Conservation (phyloP, 2,113 vertebrate genomes). For the Rhodinocichla rosea region DNA sequence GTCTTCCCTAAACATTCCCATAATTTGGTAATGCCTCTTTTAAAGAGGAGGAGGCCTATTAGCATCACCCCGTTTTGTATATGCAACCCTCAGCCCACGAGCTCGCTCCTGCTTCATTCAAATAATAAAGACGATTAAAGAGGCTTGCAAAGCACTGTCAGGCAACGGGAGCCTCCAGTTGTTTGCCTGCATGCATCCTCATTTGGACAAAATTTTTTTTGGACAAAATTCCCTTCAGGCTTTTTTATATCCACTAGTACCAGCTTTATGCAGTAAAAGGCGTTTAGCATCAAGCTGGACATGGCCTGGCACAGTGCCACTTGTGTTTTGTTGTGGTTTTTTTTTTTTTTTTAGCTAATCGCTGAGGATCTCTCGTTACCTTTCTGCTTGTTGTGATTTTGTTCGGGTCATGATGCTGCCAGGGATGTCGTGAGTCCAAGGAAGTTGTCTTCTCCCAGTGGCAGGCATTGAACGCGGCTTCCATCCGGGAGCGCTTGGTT, state of each 20-base stretch:
- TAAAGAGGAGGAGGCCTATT: constrained; percentile 38
- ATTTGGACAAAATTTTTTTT: constrained; percentile 1
- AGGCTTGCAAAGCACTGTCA: constrained; percentile 23
- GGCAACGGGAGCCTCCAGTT: constrained; percentile 43
- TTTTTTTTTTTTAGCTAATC: constrained; percentile 8
- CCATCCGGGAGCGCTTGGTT: not conserved
- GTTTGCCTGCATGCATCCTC: constrained; percentile 49
- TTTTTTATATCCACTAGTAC: constrained; percentile 58
- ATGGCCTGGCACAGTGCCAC: constrained; percentile 78
- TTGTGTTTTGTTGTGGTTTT: not conserved
- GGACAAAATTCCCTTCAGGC: constrained; percentile 60
- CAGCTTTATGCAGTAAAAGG: constrained; percentile 75
- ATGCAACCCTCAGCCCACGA: constrained; percentile 23
- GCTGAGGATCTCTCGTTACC: constrained; percentile 64
- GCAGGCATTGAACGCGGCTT: not conserved
- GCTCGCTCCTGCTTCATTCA: constrained; percentile 45
- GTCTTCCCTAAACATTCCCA: constrained; percentile 38
- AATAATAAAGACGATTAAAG: constrained; percentile 20
- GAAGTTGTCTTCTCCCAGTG: constrained; percentile 22
- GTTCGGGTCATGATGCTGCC: constrained; percentile 45
- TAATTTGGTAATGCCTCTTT: constrained; percentile 41
- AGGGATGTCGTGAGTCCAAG: not conserved
- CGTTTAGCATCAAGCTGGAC: constrained; percentile 78
- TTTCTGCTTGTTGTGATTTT: constrained; percentile 69
- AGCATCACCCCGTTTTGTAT: constrained; percentile 4